These are phyloP conservation scores for Carduelis carduelis DNA, from an alignment of 2,797 vertebrate genomes.

Conservation along the genomic window DNA sequence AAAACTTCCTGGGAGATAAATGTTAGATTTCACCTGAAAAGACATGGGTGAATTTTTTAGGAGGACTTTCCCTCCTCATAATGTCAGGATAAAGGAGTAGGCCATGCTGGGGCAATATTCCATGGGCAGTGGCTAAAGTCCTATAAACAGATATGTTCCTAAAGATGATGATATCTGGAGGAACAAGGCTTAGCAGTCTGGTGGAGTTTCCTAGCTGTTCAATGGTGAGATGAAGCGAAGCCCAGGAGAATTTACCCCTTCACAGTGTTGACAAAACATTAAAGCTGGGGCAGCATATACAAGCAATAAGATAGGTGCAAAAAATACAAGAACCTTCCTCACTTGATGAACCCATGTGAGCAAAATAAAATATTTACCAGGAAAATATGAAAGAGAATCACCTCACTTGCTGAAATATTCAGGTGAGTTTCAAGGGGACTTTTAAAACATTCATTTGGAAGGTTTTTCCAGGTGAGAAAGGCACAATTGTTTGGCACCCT, in stretches of 20 bases:
- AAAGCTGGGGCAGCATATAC: neutral
- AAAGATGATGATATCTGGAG: neutral
- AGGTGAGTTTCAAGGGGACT: neutral
- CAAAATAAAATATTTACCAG: slow-evolving; percentile 59
- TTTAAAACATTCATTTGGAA: slow-evolving; percentile 43
- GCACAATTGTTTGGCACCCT: neutral
- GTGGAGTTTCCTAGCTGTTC: neutral
- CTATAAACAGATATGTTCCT: neutral
- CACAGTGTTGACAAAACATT: neutral
- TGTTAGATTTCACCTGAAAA: neutral
- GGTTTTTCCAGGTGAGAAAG: slow-evolving; percentile 6
- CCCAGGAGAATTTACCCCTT: neutral
- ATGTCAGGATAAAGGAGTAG: neutral
- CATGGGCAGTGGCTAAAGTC: neutral
- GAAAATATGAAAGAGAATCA: slow-evolving; percentile 10
- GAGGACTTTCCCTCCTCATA: neutral
- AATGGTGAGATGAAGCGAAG: neutral
- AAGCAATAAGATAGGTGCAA: neutral
- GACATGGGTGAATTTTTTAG: neutral
- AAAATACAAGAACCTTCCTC: neutral
- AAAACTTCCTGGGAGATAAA: neutral
- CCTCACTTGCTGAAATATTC: slow-evolving; percentile 44
- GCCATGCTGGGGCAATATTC: neutral
- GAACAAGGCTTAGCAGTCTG: neutral
- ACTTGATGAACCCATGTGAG: neutral